Evolutionary conservation across 2,888 invertebrate genomes (phyloP).

Genomic region (Tinea trinotella): DNA sequence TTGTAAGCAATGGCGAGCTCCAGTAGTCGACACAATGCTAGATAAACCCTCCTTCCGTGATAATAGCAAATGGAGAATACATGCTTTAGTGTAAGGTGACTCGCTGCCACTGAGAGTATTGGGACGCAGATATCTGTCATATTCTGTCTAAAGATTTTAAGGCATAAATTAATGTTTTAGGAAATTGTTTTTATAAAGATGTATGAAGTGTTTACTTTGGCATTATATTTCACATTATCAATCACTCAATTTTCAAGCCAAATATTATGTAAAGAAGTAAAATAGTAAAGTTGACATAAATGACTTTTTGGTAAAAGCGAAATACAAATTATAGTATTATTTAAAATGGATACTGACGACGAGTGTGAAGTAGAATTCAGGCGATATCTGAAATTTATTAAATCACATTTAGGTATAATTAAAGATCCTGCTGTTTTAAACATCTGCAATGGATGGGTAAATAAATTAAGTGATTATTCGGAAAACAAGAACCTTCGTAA

Average conservation of each 20-base stretch:
- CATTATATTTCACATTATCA: too few species aligned
- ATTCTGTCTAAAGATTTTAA: too few species aligned
- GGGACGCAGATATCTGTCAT: not conserved
- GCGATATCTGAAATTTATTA: conserved; percentile 50
- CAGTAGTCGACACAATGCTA: conserved; percentile 1
- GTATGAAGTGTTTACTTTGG: too few species aligned
- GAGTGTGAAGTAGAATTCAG: conserved; percentile 50
- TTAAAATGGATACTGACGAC: conserved; percentile 24
- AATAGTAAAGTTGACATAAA: too few species aligned
- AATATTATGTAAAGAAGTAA: too few species aligned
- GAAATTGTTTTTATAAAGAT: too few species aligned
- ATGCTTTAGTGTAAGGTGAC: not conserved
- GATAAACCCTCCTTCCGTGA: conserved; percentile 2
- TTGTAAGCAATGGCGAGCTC: conserved; percentile 13
- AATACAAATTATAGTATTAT: not conserved
- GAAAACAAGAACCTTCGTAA: conserved; percentile 49
- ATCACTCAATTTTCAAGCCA: too few species aligned
- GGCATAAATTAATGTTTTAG: too few species aligned
- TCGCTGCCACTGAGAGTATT: not conserved
- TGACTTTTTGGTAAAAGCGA: not conserved
- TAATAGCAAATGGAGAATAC: conserved; percentile 3
- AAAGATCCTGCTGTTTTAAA: conserved; percentile 39
- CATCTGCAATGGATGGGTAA: conserved; percentile 55
- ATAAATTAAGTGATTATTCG: conserved; percentile 40
- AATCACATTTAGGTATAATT: conserved; percentile 45